Conservation (phyloP, 2,888 invertebrate genomes). For the Carpatolechia fugitivella region DNA sequence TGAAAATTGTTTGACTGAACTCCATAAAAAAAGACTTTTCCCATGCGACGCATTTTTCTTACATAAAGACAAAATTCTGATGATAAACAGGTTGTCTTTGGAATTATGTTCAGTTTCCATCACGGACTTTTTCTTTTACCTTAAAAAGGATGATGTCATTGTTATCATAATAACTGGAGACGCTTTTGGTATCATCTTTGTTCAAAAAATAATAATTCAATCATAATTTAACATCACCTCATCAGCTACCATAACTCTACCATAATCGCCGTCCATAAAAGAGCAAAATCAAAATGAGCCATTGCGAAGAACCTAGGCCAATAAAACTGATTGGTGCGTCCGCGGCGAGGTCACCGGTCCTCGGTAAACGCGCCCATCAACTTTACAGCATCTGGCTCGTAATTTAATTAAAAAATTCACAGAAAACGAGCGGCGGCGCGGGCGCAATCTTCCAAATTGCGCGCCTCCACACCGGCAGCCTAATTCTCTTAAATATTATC, state of each 20-base stretch:
- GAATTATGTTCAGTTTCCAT: no score
- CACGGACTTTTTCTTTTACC: no score
- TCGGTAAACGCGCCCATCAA: conserved; percentile 52
- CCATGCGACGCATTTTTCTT: no score
- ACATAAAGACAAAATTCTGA: no score
- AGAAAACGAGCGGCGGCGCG: conserved; percentile 61
- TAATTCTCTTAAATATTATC: conserved; percentile 75
- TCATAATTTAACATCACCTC: conserved; percentile 1
- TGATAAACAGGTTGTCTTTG: no score
- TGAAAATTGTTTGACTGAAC: no score
- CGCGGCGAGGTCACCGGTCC: conserved; percentile 32
- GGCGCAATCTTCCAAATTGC: conserved; percentile 73
- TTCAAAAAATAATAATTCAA: background rate
- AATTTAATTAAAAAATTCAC: conserved; percentile 80
- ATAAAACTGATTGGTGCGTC: conserved; percentile 33
- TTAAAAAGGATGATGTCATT: background rate
- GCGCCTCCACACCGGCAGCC: conserved; percentile 60
- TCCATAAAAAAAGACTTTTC: no score
- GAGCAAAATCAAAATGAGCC: conserved; percentile 14
- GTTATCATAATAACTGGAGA: background rate
- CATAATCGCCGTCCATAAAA: conserved; percentile 5
- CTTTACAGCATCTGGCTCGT: conserved; percentile 66
- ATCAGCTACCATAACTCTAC: no score
- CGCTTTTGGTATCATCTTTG: background rate
- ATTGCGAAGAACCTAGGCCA: conserved; percentile 25